Percentiles rank a stretch among this genome's conserved stretches.
These are phyloP conservation scores for Ciconia boyciana DNA, from an alignment of 2,113 vertebrate genomes.

Conservation along the genomic window DNA sequence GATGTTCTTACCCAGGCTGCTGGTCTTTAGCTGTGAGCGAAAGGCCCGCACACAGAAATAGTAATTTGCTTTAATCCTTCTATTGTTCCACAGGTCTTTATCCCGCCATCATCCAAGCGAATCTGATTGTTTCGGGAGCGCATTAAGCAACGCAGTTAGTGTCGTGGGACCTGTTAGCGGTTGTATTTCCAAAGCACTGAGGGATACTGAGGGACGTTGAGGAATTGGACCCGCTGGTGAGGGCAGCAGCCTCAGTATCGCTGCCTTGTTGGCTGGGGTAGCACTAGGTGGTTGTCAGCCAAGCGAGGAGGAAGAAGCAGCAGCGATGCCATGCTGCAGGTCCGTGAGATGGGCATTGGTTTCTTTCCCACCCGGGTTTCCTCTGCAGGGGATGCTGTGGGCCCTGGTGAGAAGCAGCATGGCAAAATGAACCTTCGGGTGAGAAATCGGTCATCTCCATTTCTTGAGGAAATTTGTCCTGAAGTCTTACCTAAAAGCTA, in stretches of 20 bases:
- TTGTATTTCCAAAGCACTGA: not conserved
- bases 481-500: not conserved
- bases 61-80: not conserved
- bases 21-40: not conserved
- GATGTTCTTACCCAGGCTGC: not conserved
- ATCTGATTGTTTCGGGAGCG: not conserved
- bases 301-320: not conserved
- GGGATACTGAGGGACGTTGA: not conserved
- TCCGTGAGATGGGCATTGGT: fast-evolving
- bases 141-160: fast-evolving
- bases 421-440: not conserved
- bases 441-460: not conserved
- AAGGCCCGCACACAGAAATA: not conserved
- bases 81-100: not conserved
- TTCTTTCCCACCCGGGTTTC: not conserved
- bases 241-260: not conserved
- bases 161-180: not conserved
- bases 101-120: not conserved
- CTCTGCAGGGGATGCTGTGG: not conserved
- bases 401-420: not conserved
- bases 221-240: not conserved
- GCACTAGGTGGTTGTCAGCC: not conserved
- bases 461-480: not conserved
- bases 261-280: not conserved
- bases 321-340: not conserved